Conservation (phyloP, 2,888 invertebrate genomes). For the Eudasyphora cyanicolor region DNA sequence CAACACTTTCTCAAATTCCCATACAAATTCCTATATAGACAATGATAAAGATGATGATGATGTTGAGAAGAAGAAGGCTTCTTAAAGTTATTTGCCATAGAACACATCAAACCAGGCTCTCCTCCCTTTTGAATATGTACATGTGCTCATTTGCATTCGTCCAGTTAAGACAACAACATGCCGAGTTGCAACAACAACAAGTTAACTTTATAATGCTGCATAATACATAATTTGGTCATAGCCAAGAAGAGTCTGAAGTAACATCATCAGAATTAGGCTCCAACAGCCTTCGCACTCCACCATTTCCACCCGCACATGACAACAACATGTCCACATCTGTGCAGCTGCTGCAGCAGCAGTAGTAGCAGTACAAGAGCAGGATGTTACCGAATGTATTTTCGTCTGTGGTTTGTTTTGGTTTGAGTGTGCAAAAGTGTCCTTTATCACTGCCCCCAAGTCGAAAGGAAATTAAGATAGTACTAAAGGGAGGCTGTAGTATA, state of each 20-base stretch:
- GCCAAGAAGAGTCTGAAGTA: conserved; percentile 24
- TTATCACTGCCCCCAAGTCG: background rate
- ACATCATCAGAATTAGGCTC: conserved; percentile 51
- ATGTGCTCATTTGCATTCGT: conserved; percentile 29
- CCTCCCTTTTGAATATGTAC: background rate
- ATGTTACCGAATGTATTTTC: conserved; percentile 2
- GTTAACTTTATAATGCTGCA: conserved; percentile 49
- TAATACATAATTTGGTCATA: conserved; percentile 38
- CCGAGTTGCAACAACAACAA: background rate
- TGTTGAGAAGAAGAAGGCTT: background rate
- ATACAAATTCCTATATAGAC: background rate
- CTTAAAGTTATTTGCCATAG: background rate
- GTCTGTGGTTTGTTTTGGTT: conserved; percentile 13
- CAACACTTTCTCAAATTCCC: conserved; percentile 39
- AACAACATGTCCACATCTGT: conserved; percentile 6
- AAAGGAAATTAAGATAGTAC: background rate
- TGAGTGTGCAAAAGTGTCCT: background rate
- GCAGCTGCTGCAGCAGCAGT: too few relatives aligned
- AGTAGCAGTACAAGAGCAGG: background rate
- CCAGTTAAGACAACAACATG: background rate
- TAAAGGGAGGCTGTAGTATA: background rate
- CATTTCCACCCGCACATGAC: background rate
- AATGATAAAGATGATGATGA: too few relatives aligned
- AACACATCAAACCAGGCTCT: too few relatives aligned
- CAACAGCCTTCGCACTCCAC: background rate